Base-by-base conservation (phyloP, 2,113 vertebrate species). In the Clarias macrocephalus region DNA sequence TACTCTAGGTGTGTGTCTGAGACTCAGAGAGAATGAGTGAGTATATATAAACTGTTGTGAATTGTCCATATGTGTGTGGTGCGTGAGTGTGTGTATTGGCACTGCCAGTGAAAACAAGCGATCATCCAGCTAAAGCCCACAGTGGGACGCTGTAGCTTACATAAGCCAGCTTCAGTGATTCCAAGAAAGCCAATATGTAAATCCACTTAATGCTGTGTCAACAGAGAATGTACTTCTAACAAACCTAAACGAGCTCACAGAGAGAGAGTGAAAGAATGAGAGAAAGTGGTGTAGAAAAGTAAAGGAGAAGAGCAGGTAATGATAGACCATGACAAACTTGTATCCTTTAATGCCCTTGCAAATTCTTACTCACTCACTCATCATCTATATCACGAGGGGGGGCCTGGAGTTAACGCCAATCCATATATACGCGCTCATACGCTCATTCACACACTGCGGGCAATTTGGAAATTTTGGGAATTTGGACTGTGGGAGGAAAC, bases 141-240 rank as follows among this genome's bases (percentile, higher is more conserved):
- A 30, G 87, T 89, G 92, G 94, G 94, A 95, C 89, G 90, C 91
- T 87, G 70, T 57, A 89, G 92, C 92, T 95, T 93, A 93, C 89
- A 90, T 88, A 77, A 92, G 92, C 91, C 30, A 89, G 91, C 88
- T 92, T 92, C 60, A 52, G 79, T 76, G 85, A 80, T 84, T 91
- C 89, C 84, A 89, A 91, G 92, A 95, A 95, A 95, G 95, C 92
- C 93, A 94, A 94, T 95, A 94, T 95, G 94, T 92, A 95, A 95
- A 95, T 95, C 94, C 93, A 94, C 93, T 93, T 94, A 94, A 89
- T 82, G 88, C 92, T 57, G 94, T 95, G 93, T 95, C 93, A 95
- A 95, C 3, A 96, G 88, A 88, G 85, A 89, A 89, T 86, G 72
- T 85, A 86, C 88, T 88, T 68, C 86, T 84, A 89, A 59, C 85